Conservation (phyloP, 2,888 invertebrate species). For the Acanthococcus lagerstroemiae region DNA sequence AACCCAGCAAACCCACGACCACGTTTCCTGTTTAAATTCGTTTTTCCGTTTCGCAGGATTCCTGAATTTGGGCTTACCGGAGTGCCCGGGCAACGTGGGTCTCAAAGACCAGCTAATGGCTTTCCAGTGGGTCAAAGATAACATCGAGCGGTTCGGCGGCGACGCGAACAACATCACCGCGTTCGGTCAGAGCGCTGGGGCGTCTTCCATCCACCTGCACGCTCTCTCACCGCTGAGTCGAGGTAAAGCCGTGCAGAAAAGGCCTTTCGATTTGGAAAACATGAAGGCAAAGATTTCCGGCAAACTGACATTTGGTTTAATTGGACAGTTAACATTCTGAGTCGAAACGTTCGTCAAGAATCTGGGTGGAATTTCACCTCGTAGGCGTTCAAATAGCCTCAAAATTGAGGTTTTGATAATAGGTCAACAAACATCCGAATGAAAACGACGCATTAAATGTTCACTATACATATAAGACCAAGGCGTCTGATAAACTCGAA, state of each 20-base stretch:
- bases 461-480: no score
- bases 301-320: background rate
- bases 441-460: no score
- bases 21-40: background rate
- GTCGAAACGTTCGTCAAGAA: background rate
- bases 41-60: background rate
- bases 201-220: conserved; percentile 14
- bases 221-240: conserved; percentile 11
- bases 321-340: background rate
- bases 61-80: background rate
- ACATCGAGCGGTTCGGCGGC: conserved; percentile 12
- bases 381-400: no score
- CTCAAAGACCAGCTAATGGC: conserved; percentile 8
- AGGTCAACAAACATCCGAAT: no score
- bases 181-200: conserved; percentile 4
- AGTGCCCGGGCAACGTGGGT: conserved; percentile 6
- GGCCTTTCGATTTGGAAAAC: no score
- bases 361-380: no score
- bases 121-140: conserved; percentile 5
- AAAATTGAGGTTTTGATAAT: no score
- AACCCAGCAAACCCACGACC: no score
- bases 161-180: conserved; percentile 8
- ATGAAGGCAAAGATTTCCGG: background rate
- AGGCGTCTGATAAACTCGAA: no score
- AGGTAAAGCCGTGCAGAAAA: background rate